Evolutionary conservation across 2,113 vertebrate genomes (phyloP).

Genomic region (Numida meleagris): DNA sequence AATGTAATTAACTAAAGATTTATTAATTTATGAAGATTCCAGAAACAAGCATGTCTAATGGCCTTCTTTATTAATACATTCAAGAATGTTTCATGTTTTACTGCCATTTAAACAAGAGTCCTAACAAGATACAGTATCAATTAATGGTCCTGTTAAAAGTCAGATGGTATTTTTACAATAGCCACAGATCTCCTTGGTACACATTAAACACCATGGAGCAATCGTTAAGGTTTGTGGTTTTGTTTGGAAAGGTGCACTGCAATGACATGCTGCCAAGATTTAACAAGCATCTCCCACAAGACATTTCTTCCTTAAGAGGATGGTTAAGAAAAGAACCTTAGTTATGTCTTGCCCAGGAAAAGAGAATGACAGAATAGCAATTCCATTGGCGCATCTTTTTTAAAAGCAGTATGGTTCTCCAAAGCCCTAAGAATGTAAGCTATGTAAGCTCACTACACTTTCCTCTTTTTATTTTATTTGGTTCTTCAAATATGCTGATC

Average conservation of each 20-base stretch:
- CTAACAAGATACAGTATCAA: slow-evolving; percentile 70
- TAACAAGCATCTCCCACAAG: slow-evolving; percentile 1
- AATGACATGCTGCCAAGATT: not conserved
- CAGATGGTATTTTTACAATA: slow-evolving; percentile 63
- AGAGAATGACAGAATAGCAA: not conserved
- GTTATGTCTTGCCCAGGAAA: not conserved
- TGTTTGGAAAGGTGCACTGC: slow-evolving; percentile 28
- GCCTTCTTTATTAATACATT: slow-evolving; percentile 62
- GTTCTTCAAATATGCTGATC: not conserved
- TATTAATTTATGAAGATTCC: slow-evolving; percentile 66
- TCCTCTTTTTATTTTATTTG: not conserved
- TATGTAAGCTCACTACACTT: not conserved
- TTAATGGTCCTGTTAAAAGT: slow-evolving; percentile 68
- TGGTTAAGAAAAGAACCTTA: not conserved
- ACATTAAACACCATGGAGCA: not conserved
- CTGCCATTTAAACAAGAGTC: slow-evolving; percentile 66
- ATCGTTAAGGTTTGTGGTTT: not conserved
- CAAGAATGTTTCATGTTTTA: slow-evolving; percentile 70
- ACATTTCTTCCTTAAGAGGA: slow-evolving; percentile 16
- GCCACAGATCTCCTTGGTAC: slow-evolving; percentile 16
- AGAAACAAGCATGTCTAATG: slow-evolving; percentile 66
- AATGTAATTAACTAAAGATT: slow-evolving; percentile 63
- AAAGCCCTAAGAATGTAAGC: not conserved
- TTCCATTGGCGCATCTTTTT: not conserved
- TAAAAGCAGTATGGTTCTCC: slow-evolving; percentile 2